phyloP scores from a whole-genome alignment of 2,797 vertebrate species.

The Sebastes glaucus region DNA sequence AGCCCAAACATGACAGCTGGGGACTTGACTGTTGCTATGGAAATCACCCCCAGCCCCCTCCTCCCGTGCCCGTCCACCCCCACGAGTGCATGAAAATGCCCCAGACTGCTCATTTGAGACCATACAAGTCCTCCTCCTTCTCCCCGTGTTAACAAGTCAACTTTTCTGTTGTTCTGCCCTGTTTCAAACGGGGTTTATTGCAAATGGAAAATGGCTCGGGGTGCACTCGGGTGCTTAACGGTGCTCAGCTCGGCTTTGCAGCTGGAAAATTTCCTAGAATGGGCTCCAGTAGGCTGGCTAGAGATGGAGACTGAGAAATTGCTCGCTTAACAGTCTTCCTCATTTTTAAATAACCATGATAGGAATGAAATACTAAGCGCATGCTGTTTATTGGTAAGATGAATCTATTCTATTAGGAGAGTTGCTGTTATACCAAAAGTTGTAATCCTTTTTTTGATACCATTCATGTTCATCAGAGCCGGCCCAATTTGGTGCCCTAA shows the following conservation, averaged over 20 bases:
- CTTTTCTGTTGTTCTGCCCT: slow-evolving; percentile 74
- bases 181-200: slow-evolving; percentile 73
- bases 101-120: slow-evolving; percentile 83
- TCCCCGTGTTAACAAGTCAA: slow-evolving; percentile 76
- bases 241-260: slow-evolving; percentile 65
- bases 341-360: slow-evolving; percentile 35
- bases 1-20: slow-evolving; percentile 87
- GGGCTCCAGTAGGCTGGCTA: slow-evolving; percentile 33
- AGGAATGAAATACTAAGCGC: neutral
- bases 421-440: neutral
- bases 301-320: slow-evolving; percentile 34
- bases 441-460: neutral
- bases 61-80: slow-evolving; percentile 9
- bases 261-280: slow-evolving; percentile 70
- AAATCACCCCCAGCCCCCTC: slow-evolving; percentile 63
- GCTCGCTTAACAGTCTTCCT: slow-evolving; percentile 20
- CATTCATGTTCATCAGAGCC: neutral
- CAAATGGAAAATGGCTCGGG: slow-evolving; percentile 70
- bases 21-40: slow-evolving; percentile 86
- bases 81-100: slow-evolving; percentile 75
- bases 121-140: slow-evolving; percentile 74
- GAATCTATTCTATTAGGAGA: neutral
- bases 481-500: no score
- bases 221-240: slow-evolving; percentile 60
- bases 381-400: neutral